Evolutionary conservation across 2,888 invertebrate genomes (phyloP).

Genomic region (Schrankia costaestrigalis): DNA sequence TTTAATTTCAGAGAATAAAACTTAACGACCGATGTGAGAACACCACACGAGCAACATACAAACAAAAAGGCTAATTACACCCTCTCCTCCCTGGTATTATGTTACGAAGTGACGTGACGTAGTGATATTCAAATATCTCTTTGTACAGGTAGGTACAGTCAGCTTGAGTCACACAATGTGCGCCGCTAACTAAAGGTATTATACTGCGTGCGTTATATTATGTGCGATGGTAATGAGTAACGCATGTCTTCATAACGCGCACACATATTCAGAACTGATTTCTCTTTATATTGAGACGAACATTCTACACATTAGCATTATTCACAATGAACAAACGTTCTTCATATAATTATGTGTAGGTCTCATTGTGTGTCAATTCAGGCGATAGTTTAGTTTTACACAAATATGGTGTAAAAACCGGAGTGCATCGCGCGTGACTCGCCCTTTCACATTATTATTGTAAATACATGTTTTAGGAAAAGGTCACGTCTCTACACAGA

Average conservation of each 20-base stretch:
- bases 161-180: background rate
- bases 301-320: too few species aligned
- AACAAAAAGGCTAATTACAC: conserved; percentile 11
- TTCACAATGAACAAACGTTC: too few species aligned
- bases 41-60: conserved; percentile 7
- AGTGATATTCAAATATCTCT: conserved; percentile 11
- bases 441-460: conserved; percentile 14
- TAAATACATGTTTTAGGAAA: conserved; percentile 16
- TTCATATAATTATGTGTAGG: too few species aligned
- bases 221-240: conserved; percentile 20
- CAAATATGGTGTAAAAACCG: too few species aligned
- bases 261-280: conserved; percentile 14
- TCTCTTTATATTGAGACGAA: conserved; percentile 6
- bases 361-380: too few species aligned
- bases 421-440: conserved; percentile 3
- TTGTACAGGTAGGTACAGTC: background rate
- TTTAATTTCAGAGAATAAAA: conserved; percentile 7
- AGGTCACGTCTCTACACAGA: too few species aligned
- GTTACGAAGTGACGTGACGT: background rate
- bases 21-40: conserved; percentile 7
- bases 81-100: background rate
- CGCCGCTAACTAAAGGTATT: conserved; percentile 15
- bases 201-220: conserved; percentile 13
- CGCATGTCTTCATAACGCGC: conserved; percentile 12
- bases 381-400: too few species aligned